Base-by-base conservation (phyloP, 2,797 vertebrate species). In the Miichthys miiuy region DNA sequence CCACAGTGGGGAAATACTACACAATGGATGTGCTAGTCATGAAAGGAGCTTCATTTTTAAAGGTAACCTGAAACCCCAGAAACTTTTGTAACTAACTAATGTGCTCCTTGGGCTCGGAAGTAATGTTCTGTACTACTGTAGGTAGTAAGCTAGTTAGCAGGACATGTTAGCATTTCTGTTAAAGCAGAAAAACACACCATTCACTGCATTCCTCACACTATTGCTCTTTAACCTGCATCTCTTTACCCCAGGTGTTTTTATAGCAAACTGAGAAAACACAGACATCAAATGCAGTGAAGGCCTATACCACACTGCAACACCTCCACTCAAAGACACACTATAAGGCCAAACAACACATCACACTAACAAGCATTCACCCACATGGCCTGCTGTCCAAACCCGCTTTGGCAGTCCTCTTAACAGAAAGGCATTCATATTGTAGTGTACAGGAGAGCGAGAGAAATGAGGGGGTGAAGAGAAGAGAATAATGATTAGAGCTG, bases 401-500 rank as follows among this genome's bases (percentile, higher is more conserved):
- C 60, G 79, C 79, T 75, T 72, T 83, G 74, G 56, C 64, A 66
- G 62, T 50, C 72, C 77, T 85, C 60, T 44, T 63, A 76, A 69
- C 81, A 82, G 71, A 54, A 85, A 75, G 57, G 61, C 75, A 80
- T 87, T 84, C 55, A 78, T 77, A 87, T 72, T 79, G 80, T 71
- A 70, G 83, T 83, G 82, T 46, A 80, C 52, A 83, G 75, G 58
- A 68, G 74, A 71, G 78, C 23, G 48, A 80, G 81, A 77, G 81
- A 77, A 81, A 81, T 72, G 64, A 87, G 57, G 72, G 61, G 81
- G 70, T 5, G 78, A 88, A 83, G 83, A 83, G 89, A 91, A 85
- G 83, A 86, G 89, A 91, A 88, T 89, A 89, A 92, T 92, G 88
- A 94, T 93, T 90, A 85, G 88, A 88, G 80, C 87, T 84, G 82